phyloP scores from a whole-genome alignment of 2,113 vertebrate species.

The Agelaius phoeniceus region DNA sequence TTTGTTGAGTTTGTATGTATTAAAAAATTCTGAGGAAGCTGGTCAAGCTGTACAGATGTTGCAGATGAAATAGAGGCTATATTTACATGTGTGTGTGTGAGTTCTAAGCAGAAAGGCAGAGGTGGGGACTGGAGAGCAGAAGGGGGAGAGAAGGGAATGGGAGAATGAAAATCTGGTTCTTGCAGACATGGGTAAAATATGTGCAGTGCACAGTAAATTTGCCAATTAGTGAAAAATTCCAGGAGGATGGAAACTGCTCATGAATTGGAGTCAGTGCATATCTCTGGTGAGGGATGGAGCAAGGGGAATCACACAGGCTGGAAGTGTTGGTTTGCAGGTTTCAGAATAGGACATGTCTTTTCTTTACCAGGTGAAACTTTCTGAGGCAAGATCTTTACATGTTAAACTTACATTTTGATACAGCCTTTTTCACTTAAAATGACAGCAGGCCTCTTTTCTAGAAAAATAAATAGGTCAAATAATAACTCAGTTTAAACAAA shows the following conservation, averaged over 20 bases:
- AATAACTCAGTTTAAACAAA: neutral
- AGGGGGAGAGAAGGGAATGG: neutral
- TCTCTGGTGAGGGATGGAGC: neutral
- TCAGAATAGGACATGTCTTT: neutral
- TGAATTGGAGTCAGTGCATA: neutral
- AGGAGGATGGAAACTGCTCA: neutral
- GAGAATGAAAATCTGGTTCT: neutral
- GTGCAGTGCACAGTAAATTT: neutral
- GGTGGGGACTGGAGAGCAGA: neutral
- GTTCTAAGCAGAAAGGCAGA: neutral
- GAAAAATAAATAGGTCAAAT: neutral
- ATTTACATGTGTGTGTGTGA: neutral
- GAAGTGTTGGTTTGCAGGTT: neutral
- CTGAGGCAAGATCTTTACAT: neutral
- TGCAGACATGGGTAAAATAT: neutral
- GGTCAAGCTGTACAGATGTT: neutral
- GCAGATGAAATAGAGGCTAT: neutral
- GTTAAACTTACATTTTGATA: neutral
- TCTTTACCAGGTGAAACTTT: neutral
- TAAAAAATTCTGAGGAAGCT: neutral
- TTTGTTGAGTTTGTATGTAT: constrained; percentile 14
- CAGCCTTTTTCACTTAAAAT: neutral
- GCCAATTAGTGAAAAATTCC: neutral
- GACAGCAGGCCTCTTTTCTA: neutral
- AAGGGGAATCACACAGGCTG: neutral